phyloP scores from a whole-genome alignment of 2,797 vertebrate genomes.

The Leptodactylus fallax region DNA sequence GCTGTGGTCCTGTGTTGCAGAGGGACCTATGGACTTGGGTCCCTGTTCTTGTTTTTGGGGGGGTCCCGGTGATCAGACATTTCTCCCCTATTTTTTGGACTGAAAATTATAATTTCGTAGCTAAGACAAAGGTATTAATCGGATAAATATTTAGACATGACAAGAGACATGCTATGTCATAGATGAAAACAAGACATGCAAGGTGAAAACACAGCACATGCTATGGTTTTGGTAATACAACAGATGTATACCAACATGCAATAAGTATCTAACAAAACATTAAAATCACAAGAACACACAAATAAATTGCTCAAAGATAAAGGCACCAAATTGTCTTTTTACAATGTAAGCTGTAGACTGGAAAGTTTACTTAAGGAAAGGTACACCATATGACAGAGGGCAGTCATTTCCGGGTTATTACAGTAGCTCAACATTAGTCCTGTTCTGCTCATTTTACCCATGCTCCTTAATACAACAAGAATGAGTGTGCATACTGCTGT shows the following conservation, averaged over 20 bases:
- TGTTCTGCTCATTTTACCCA: too few species aligned
- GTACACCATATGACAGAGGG: neutral
- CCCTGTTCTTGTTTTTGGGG: too few species aligned
- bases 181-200: conserved; percentile 22
- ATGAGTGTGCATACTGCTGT: too few species aligned
- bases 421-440: neutral
- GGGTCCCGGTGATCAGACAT: too few species aligned
- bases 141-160: neutral
- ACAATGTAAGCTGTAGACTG: neutral
- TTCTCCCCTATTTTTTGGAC: too few species aligned
- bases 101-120: neutral
- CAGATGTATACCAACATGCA: conserved; percentile 28
- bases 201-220: conserved; percentile 32
- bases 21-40: too few species aligned
- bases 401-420: neutral
- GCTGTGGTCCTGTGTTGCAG: too few species aligned
- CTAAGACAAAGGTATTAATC: neutral
- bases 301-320: conserved; percentile 33
- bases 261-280: neutral
- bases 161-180: conserved; percentile 11
- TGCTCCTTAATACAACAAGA: too few species aligned
- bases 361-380: neutral
- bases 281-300: neutral
- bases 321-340: conserved; percentile 58
- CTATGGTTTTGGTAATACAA: neutral